These are phyloP conservation scores for Doryteuthis pealeii DNA, from an alignment of 1,140 invertebrate species.

Conservation along the genomic window DNA sequence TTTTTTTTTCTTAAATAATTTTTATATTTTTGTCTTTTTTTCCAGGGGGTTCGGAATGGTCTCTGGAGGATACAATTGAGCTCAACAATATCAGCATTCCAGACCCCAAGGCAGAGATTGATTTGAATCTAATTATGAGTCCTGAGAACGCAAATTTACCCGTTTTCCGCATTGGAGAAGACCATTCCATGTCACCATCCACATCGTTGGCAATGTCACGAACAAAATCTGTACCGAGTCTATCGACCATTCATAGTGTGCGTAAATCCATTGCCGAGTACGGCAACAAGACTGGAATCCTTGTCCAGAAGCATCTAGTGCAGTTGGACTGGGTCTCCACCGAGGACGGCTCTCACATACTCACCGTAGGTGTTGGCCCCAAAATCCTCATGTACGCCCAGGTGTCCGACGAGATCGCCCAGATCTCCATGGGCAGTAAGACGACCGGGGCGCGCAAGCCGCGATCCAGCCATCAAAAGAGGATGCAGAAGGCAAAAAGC, in stretches of 20 bases:
- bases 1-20: background rate
- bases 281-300: conserved; percentile 41
- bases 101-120: conserved; percentile 55
- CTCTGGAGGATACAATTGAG: conserved; percentile 85
- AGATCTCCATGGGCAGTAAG: conserved; percentile 38
- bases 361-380: conserved; percentile 94
- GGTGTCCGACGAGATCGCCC: conserved; percentile 59
- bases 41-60: conserved; percentile 86
- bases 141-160: conserved; percentile 17
- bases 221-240: conserved; percentile 85
- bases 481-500: conserved; percentile 54
- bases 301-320: conserved; percentile 67
- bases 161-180: conserved; percentile 18
- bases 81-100: conserved; percentile 57
- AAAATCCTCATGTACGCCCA: conserved; percentile 68
- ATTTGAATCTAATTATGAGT: conserved; percentile 40
- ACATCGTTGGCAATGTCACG: conserved; percentile 56
- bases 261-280: conserved; percentile 87
- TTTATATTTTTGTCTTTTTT: conserved; percentile 1
- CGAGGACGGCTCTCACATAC: conserved; percentile 96
- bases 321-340: conserved; percentile 99
- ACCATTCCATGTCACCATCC: conserved; percentile 28
- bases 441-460: background rate
- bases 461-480: conserved; percentile 12
- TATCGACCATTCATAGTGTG: conserved; percentile 86